A percentile compares a stretch with the other conserved stretches of the same genome.
phyloP scores from a whole-genome alignment of 2,888 invertebrate species.

The Leucania comma region DNA sequence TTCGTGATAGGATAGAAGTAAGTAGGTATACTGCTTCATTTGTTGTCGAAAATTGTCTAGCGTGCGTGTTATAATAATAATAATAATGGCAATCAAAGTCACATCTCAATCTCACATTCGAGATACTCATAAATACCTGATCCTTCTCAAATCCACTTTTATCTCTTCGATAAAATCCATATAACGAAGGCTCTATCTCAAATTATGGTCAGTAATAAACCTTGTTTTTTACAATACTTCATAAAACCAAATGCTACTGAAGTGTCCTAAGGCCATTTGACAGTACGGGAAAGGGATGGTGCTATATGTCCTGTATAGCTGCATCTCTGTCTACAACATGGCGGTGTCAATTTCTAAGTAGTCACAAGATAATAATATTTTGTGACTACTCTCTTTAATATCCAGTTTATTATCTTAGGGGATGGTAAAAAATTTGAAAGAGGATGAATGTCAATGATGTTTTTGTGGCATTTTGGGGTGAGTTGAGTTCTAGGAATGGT shows the following conservation, averaged over 20 bases:
- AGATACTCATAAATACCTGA: slow-evolving; percentile 24
- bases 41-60: background rate
- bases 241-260: slow-evolving; percentile 23
- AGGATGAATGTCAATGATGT: slow-evolving; percentile 28
- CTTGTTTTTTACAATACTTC: slow-evolving; percentile 35
- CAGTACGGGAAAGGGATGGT: slow-evolving; percentile 10
- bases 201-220: slow-evolving; percentile 21
- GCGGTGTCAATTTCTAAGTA: slow-evolving; percentile 14
- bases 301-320: slow-evolving; percentile 2
- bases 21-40: background rate
- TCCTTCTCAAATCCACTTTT: slow-evolving; percentile 6
- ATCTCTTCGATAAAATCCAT: slow-evolving; percentile 22
- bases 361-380: background rate
- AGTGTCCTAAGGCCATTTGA: slow-evolving; percentile 11
- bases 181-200: slow-evolving; percentile 10
- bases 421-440: slow-evolving; percentile 16
- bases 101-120: slow-evolving; percentile 7
- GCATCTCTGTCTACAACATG: slow-evolving; percentile 10
- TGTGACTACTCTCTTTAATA: background rate
- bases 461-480: slow-evolving; percentile 39
- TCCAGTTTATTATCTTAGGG: slow-evolving; percentile 16
- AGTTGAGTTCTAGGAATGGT: slow-evolving; percentile 26
- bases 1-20: too few species aligned
- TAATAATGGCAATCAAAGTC: background rate
- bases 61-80: too few species aligned